Base-by-base conservation (phyloP, 2,797 vertebrate species). In the Takifugu rubripes region DNA sequence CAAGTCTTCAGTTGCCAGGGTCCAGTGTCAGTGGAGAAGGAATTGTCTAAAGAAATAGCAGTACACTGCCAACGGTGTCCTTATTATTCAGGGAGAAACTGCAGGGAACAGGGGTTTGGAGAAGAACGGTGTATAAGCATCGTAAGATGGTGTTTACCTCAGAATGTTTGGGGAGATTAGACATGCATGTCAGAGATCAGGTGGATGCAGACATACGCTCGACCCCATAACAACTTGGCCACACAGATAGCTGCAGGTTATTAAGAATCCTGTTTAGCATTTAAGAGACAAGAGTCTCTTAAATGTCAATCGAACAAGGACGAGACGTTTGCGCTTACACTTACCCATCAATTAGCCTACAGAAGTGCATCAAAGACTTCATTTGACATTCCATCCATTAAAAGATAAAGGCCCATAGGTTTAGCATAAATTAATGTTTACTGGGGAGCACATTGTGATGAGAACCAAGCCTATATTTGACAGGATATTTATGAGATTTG, bases 1-100 rank as follows among this genome's bases (percentile, higher is more conserved):
- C 74, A 59, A 87, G 78, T 77, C 84, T 74, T 78, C 79, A 83
- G 72, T 84, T 85, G 85, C 77, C 69, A 69, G 73, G 74, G 82
- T 82, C 78, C 75, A 68, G 82, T 48, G 81, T 71, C 61, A 47
- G 59, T 44, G 70, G 70, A 72, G 73, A 63, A 54, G 25, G 47
- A 29, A 15, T 24, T 54, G 43, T 74, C 82, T 64, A 68, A 74
- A 78, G 82, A 84, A 86, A 86, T 82, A 79, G 82, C 76, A 78
- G 84, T 82, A 83, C 82, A 72, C 83, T 78, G 75, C 78, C 70
- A 76, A 80, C 86, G 85, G 87, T 89, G 87, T 84, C 82, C 74
- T 74, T 74, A 84, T 87, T 85, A 87, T 81, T 85, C 77, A 82
- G 72, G 74, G 65, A 82, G 63, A 74, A 81, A 51, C 59, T 54